Evolutionary conservation across 2,888 invertebrate species (phyloP), one percentile per base, ranked within the genome.

Genomic region (Heliconius erato): DNA sequence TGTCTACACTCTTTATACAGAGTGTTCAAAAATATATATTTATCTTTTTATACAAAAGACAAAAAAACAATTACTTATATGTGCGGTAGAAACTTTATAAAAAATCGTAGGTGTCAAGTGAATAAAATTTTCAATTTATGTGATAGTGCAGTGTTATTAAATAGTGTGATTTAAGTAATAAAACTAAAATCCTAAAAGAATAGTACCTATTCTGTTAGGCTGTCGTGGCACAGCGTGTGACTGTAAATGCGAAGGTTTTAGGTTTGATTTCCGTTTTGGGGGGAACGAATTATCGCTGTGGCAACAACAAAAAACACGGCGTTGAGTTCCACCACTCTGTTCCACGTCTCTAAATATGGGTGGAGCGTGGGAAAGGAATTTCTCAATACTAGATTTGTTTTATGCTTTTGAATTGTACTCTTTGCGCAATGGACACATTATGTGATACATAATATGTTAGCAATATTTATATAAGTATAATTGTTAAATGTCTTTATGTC

Each of bases 41-140:
- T 23, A 23, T n/a, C 44, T n/a, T 7, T 26, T 67, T 67, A n/a
- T n/a, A 69, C 23, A 69, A 54, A 69, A 6, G 35, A 35, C 28
- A 67, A 69, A 1, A 35, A 44, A 26, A 44, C 12, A 71, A 7
- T 28, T 11, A 40, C 9, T 35, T 40, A 40, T 40, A 4, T 23
- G 23, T 69, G 40, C 23, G 71, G 72, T 72, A 72, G 72, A 16
- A 44, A 72, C 23, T n/a, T 12, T 69, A 35, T 69, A 69, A 69
- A 69, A 11, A 69, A 23, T 26, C 5, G 12, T 72, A 49, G 44
- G 26, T 26, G 26, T 72, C 19, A 26, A 72, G 44, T 72, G 72
- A 72, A 12, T 72, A 49, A 72, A 26, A 16, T 71, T 71, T 28
- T 28, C 9, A 65, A 65, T 65, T 12, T 65, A 40, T 71, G 40